phyloP scores from a whole-genome alignment of 2,797 vertebrate species.

The Spinibarbus caldwelli region DNA sequence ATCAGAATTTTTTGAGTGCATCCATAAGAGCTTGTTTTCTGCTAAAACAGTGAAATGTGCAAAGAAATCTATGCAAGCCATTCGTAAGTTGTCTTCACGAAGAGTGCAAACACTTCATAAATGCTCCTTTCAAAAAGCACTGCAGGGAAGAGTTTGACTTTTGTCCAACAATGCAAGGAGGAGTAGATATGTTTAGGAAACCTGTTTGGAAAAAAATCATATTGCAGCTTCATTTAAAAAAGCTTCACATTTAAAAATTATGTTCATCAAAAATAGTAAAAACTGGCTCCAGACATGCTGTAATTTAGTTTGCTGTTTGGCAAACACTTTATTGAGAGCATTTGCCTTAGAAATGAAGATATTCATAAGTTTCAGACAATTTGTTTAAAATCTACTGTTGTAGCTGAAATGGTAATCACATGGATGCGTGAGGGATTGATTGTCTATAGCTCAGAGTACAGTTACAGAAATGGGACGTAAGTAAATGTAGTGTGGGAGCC shows the following conservation, averaged over 20 bases:
- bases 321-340: conserved; percentile 36
- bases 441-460: conserved; percentile 24
- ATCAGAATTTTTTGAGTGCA: neutral
- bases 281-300: neutral
- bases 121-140: neutral
- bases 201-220: too few species aligned
- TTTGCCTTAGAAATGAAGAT: neutral
- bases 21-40: neutral
- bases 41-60: neutral
- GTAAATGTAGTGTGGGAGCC: neutral
- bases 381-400: neutral
- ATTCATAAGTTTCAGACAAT: conserved; percentile 9
- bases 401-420: neutral
- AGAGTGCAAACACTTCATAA: neutral
- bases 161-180: neutral
- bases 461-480: conserved; percentile 14
- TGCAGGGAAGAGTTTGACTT: neutral
- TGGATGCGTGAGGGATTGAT: conserved; percentile 26
- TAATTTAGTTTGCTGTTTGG: conserved; percentile 10
- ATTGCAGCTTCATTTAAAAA: neutral
- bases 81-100: neutral
- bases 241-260: neutral
- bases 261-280: neutral
- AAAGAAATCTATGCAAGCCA: neutral
- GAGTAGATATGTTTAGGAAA: neutral